Evolutionary conservation across 1,140 invertebrate species (phyloP), one percentile per base, ranked within the genome.

Genomic region (Euwallacea fornicatus): DNA sequence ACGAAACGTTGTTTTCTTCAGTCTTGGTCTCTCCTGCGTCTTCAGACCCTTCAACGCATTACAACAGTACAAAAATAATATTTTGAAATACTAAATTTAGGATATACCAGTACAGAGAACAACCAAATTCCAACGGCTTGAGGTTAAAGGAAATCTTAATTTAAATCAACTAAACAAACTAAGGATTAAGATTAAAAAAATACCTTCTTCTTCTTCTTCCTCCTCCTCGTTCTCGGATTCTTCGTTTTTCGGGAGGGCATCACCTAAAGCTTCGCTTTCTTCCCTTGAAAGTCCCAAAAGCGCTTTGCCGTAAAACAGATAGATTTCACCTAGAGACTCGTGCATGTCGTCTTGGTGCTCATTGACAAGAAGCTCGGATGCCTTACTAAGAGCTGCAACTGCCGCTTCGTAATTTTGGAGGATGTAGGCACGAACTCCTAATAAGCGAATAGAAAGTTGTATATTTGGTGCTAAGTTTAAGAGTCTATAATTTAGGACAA

Each of bases 391-490:
- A 7, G 88, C 85, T n/a, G 86, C 84, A 0, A 91, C 90, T n/a
- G 94, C 94, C 21, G 85, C 84, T 46, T 82, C 84, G 76, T 91
- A 92, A 81, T 96, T 93, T 69, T 88, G 87, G n/a, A 94, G 89
- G 3, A 93, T 82, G 42, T 93, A 85, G 79, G 94, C 89, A 7
- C 93, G 84, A 73, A 91, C 89, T 1, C 93, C 93, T 71, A 11
- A 61, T 50, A 61, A 55, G 11, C 11, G 55, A 9, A 55, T n/a
- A 6, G 8, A 55, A 15, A 47, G n/a, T 15, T 56, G 16, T 56
- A 11, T 21, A 56, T 33, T 33, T 33, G 21, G 21, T 33, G 21
- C 21, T 4, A 33, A 33, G 4, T 33, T 33, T 33, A 33, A 33
- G 21, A 33, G 4, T 33, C 21, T 4, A 58, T 58, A 58, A 58